Percentiles rank a stretch among this genome's conserved stretches.
Evolutionary conservation across 1,140 invertebrate genomes (phyloP).

Genomic region (Aphelenchoides avenae): DNA sequence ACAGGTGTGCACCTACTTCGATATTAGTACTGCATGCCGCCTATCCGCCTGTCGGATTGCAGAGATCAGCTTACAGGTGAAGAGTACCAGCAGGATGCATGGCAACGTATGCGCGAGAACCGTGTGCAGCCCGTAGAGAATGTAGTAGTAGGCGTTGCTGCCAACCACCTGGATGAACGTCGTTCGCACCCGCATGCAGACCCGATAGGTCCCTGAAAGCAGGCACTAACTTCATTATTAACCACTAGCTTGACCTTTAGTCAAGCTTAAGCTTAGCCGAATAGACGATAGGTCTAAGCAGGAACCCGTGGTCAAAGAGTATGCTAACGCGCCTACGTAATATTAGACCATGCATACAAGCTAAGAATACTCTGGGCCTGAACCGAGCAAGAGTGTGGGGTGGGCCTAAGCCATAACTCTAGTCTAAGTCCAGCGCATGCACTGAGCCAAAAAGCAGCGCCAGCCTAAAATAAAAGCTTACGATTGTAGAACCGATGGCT

Average conservation of each 20-base stretch:
- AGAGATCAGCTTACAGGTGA: slow-evolving; percentile 54
- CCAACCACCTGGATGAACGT: slow-evolving; percentile 43
- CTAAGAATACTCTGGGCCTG: background rate
- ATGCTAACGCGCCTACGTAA: background rate
- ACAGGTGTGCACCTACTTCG: slow-evolving; percentile 30
- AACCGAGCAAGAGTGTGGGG: too few relatives aligned
- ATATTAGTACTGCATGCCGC: slow-evolving; percentile 47
- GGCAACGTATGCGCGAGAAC: slow-evolving; percentile 52
- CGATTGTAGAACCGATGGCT: slow-evolving; percentile 33
- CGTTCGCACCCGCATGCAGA: slow-evolving; percentile 45
- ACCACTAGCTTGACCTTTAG: too few relatives aligned
- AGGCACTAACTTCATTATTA: too few relatives aligned
- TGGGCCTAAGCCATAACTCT: too few relatives aligned
- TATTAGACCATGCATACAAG: background rate
- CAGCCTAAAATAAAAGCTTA: slow-evolving; percentile 33
- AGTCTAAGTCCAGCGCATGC: too few relatives aligned
- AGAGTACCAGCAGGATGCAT: slow-evolving; percentile 52
- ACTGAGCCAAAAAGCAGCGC: too few relatives aligned
- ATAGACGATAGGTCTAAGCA: too few relatives aligned
- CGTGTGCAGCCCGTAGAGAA: slow-evolving; percentile 49
- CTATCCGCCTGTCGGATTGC: slow-evolving; percentile 53
- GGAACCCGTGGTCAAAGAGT: too few relatives aligned
- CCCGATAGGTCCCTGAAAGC: slow-evolving; percentile 42
- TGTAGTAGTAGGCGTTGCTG: slow-evolving; percentile 51
- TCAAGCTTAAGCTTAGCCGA: too few relatives aligned